Evolutionary conservation across 2,797 vertebrate genomes (phyloP), one percentile per base, ranked within the genome.

Genomic region (Phalanger gymnotis): DNA sequence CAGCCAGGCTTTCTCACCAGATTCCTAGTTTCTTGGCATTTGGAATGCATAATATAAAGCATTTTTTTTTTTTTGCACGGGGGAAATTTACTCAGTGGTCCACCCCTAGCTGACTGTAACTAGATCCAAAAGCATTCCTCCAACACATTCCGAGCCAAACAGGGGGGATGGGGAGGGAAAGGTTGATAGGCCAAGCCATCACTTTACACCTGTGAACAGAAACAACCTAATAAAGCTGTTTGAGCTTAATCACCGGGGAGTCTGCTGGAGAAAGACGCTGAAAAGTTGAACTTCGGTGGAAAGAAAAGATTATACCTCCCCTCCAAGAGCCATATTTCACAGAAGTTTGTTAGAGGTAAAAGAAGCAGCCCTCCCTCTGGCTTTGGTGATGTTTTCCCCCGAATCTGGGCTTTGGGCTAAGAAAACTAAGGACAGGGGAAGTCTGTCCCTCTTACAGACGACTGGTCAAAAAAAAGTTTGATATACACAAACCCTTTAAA

Each of bases 201-300:
- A 53, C 92, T 89, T 3, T 31, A 53, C 94, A 96, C 95, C 95
- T 96, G 96, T 27, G 30, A 51, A 93, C 31, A 94, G 90, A 96
- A 95, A 92, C 34, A 87, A 47, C 40, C 22, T 47, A 87, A 87
- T 87, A 47, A 47, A 87, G 40, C 73, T 47, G 73, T 51, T 51
- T 47, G 51, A 87, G 22, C 3, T 0, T 47, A 47, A 22, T 51
- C 40, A 51, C 73, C 47, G 27, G 73, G 73, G 73, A 87, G 73
- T 47, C 73, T 87, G 73, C 22, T 27, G 40, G 40, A 51, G 40
- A 87, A 87, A 87, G 73, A 51, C 25, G 10, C 3, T 51, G 73
- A 27, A 87, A 87, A 51, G 40, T 47, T 51, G 40, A 87, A 87
- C 73, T 87, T 51, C 1, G 73, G 40, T 81, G 22, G n/a, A 22